Conservation (phyloP, 2,797 vertebrate species). For the Nasua narica region DNA sequence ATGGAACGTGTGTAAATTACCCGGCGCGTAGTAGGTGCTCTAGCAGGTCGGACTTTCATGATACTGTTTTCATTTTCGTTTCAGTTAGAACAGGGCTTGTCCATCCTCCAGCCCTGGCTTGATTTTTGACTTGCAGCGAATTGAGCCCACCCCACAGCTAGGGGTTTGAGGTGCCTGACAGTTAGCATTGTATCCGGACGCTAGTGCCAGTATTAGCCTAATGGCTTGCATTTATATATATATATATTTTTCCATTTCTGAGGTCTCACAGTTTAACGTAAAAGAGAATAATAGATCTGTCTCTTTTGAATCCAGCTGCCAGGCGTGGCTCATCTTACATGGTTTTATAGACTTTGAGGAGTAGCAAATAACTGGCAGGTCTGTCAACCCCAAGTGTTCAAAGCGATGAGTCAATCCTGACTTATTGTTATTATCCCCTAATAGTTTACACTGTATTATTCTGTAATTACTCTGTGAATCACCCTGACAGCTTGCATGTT, state of each 20-base stretch:
- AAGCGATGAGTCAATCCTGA: constrained; percentile 70
- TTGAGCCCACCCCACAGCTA: neutral
- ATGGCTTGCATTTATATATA: constrained; percentile 20
- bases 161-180: neutral
- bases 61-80: neutral
- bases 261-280: constrained; percentile 29
- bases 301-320: constrained; percentile 53
- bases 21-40: neutral
- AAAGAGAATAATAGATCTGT: constrained; percentile 38
- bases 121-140: neutral
- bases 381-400: constrained; percentile 63
- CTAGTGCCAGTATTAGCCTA: constrained; percentile 15
- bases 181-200: neutral
- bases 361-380: constrained; percentile 46
- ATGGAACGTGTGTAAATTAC: neutral
- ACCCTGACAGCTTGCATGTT: constrained; percentile 66
- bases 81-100: neutral
- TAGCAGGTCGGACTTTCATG: neutral
- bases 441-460: constrained; percentile 78
- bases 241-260: neutral
- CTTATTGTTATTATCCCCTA: constrained; percentile 77
- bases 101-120: neutral
- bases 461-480: constrained; percentile 80
- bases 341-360: constrained; percentile 39
- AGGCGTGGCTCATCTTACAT: constrained; percentile 37